These are phyloP conservation scores for Calephelis perditalis DNA, from an alignment of 2,888 invertebrate genomes.

Conservation along the genomic window DNA sequence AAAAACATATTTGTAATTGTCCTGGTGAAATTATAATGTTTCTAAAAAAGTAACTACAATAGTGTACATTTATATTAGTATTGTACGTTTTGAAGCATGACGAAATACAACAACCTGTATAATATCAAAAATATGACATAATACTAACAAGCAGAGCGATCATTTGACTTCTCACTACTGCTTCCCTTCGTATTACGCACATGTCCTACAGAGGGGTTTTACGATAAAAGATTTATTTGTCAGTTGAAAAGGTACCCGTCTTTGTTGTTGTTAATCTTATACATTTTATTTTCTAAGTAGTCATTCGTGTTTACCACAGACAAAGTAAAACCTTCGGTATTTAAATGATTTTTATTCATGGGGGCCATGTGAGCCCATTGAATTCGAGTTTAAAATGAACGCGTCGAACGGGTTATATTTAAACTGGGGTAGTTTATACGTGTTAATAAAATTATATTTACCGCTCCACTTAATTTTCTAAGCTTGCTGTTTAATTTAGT, in stretches of 20 bases:
- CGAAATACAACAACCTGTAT: constrained; percentile 3
- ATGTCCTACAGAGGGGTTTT: not conserved
- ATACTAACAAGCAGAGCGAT: constrained; percentile 8
- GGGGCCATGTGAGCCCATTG: constrained; percentile 21
- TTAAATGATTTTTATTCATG: constrained; percentile 26
- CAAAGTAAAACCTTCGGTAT: constrained; percentile 32
- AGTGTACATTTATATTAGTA: no score
- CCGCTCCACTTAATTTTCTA: not conserved
- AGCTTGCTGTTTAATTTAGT: no score
- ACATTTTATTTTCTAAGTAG: constrained; percentile 49
- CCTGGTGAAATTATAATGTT: no score
- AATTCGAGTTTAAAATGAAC: constrained; percentile 14
- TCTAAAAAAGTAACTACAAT: no score
- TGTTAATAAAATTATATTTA: constrained; percentile 7
- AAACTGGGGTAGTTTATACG: constrained; percentile 6
- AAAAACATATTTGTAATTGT: no score
- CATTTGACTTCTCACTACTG: constrained; percentile 4
- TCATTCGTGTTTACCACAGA: constrained; percentile 62
- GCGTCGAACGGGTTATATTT: constrained; percentile 6
- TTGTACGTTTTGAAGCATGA: no score
- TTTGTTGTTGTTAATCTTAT: constrained; percentile 53
- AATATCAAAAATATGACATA: not conserved
- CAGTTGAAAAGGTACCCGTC: constrained; percentile 35
- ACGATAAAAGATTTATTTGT: constrained; percentile 11
- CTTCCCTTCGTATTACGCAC: constrained; percentile 5